Percentiles rank a stretch among this genome's conserved stretches.
Conservation (phyloP, 2,888 invertebrate genomes). For the Choristoneura rosaceana region DNA sequence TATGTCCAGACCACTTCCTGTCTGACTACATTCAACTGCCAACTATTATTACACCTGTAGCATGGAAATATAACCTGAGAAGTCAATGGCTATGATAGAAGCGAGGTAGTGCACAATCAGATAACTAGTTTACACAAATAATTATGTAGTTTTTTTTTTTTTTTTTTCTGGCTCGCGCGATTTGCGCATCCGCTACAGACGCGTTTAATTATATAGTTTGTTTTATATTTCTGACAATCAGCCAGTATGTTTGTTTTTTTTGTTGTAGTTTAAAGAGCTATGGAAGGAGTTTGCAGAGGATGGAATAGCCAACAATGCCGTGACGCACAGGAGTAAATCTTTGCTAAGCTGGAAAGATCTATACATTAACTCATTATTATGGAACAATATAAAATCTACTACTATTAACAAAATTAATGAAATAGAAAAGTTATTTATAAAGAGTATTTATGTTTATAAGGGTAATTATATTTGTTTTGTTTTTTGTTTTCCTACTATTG, state of each 20-base stretch:
- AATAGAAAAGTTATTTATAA: slow-evolving; percentile 40
- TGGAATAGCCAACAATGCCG: slow-evolving; percentile 52
- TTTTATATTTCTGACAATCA: not conserved
- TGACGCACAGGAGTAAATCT: slow-evolving; percentile 53
- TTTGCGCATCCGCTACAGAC: too few relatives aligned
- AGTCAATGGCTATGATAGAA: too few relatives aligned
- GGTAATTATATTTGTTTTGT: slow-evolving; percentile 50
- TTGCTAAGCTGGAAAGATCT: slow-evolving; percentile 47
- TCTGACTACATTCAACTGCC: not conserved
- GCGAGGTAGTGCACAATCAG: too few relatives aligned
- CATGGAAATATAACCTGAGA: not conserved
- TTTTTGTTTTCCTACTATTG: not conserved
- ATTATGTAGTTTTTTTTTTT: too few relatives aligned
- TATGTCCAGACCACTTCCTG: too few relatives aligned
- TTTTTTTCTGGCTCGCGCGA: too few relatives aligned
- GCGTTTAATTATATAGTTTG: too few relatives aligned
- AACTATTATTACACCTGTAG: not conserved
- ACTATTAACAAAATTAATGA: slow-evolving; percentile 43
- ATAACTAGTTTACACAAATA: too few relatives aligned
- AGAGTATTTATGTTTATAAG: slow-evolving; percentile 56
- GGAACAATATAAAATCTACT: slow-evolving; percentile 53
- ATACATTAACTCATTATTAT: slow-evolving; percentile 54
- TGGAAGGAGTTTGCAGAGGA: slow-evolving; percentile 53
- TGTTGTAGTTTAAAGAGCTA: slow-evolving; percentile 47
- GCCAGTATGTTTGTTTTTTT: not conserved